These are phyloP conservation scores for Brachionus asplanchnoidis DNA, from an alignment of 1,140 invertebrate genomes.

Conservation along the genomic window DNA sequence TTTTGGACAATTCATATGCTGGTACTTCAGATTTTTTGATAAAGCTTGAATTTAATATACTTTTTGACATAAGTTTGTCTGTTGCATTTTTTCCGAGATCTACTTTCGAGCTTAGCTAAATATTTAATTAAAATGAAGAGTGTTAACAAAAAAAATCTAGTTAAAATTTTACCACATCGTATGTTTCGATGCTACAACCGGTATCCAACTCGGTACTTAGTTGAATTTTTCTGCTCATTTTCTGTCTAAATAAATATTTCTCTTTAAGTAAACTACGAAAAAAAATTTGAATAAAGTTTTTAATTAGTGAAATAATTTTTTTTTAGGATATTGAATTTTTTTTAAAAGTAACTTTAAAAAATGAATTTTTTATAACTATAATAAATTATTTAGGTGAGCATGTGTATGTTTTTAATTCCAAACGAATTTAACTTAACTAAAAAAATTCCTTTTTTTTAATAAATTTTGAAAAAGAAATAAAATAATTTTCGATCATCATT, in stretches of 20 bases:
- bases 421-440: background rate
- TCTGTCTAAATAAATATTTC: background rate
- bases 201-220: background rate
- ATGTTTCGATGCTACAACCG: background rate
- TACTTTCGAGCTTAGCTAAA: slow-evolving; percentile 13
- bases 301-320: too few relatives aligned
- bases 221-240: slow-evolving; percentile 31
- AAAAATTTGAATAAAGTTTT: too few relatives aligned
- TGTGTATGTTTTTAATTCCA: background rate
- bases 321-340: too few relatives aligned
- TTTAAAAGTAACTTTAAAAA: background rate
- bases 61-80: background rate
- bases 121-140: background rate
- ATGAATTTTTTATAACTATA: background rate
- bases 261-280: too few relatives aligned
- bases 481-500: background rate
- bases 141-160: background rate
- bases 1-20: background rate
- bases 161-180: background rate
- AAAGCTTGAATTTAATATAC: slow-evolving; percentile 32
- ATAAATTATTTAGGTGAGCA: background rate
- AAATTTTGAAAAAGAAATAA: background rate
- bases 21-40: background rate
- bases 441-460: background rate
- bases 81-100: background rate